Percentiles rank a stretch among this genome's conserved stretches.
These are phyloP conservation scores for Odocoileus hemionus DNA, from an alignment of 2,113 vertebrate species.

Conservation along the genomic window DNA sequence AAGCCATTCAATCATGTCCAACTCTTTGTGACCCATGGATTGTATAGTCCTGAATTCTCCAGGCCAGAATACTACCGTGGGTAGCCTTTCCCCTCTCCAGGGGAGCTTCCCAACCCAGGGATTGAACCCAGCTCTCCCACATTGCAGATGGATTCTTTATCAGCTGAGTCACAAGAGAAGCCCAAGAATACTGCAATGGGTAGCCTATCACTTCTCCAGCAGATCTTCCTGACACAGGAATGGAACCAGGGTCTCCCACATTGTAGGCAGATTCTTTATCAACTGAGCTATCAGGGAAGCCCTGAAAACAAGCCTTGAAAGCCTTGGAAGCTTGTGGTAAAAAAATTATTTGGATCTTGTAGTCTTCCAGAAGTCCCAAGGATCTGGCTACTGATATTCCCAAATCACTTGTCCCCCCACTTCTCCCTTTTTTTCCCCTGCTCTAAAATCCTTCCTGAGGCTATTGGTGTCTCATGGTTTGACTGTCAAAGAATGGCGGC, in stretches of 20 bases:
- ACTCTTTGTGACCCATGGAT: not conserved
- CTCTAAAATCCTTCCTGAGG: not conserved
- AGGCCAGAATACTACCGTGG: not conserved
- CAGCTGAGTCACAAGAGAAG: not conserved
- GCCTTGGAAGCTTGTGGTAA: not conserved
- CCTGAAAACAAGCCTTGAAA: not conserved
- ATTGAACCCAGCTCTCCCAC: not conserved
- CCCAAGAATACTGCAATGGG: not conserved
- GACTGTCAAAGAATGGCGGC: not conserved
- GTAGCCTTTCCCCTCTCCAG: not conserved
- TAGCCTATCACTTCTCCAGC: not conserved
- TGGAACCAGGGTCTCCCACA: not conserved
- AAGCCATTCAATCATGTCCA: not conserved
- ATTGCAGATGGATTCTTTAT: not conserved
- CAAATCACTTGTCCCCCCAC: not conserved
- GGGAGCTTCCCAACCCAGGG: not conserved
- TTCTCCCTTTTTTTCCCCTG: not conserved
- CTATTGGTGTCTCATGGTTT: not conserved
- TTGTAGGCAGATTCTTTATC: not conserved
- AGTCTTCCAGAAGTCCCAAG: not conserved
- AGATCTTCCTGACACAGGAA: not conserved
- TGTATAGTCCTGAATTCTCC: not conserved
- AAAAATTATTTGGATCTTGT: not conserved
- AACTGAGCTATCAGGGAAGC: not conserved
- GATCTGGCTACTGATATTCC: not conserved